Evolutionary conservation across 2,888 invertebrate species (phyloP).

Genomic region (Ochlodes sylvanus): DNA sequence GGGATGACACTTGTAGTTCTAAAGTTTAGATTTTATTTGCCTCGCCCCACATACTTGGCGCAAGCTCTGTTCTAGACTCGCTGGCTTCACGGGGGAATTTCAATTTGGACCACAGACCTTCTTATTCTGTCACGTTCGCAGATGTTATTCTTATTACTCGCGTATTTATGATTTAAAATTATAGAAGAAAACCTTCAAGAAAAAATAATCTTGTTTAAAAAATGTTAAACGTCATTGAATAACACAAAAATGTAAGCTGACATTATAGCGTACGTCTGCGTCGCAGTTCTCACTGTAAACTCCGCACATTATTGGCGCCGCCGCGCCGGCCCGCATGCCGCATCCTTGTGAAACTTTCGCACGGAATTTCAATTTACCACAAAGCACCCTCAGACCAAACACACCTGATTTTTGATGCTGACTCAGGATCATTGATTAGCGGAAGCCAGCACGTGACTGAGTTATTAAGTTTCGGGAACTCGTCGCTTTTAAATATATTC

Average conservation of each 20-base stretch:
- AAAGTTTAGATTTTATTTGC: constrained; percentile 32
- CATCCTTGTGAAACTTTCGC: constrained; percentile 26
- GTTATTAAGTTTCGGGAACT: constrained; percentile 24
- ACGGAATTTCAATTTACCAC: constrained; percentile 35
- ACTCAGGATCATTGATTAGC: constrained; percentile 40
- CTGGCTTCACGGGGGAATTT: constrained; percentile 22
- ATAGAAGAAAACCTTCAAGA: too few relatives aligned
- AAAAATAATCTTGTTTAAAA: too few relatives aligned
- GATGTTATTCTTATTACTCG: too few relatives aligned
- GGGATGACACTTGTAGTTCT: constrained; percentile 24
- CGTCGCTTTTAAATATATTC: constrained; percentile 26
- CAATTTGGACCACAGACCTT: constrained; percentile 17
- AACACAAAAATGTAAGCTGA: too few relatives aligned
- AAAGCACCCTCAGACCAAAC: constrained; percentile 30
- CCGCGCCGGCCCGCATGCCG: constrained; percentile 26
- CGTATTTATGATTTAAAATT: too few relatives aligned
- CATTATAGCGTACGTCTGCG: constrained; percentile 5
- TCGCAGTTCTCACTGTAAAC: constrained; percentile 23
- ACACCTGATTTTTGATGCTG: constrained; percentile 40
- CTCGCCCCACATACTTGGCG: constrained; percentile 24
- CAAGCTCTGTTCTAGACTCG: constrained; percentile 10
- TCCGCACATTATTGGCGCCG: constrained; percentile 26
- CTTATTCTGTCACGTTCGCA: too few relatives aligned
- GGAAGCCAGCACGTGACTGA: constrained; percentile 35
- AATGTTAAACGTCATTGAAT: too few relatives aligned